phyloP scores from a whole-genome alignment of 2,113 vertebrate genomes.

The Baryphthengus martii region DNA sequence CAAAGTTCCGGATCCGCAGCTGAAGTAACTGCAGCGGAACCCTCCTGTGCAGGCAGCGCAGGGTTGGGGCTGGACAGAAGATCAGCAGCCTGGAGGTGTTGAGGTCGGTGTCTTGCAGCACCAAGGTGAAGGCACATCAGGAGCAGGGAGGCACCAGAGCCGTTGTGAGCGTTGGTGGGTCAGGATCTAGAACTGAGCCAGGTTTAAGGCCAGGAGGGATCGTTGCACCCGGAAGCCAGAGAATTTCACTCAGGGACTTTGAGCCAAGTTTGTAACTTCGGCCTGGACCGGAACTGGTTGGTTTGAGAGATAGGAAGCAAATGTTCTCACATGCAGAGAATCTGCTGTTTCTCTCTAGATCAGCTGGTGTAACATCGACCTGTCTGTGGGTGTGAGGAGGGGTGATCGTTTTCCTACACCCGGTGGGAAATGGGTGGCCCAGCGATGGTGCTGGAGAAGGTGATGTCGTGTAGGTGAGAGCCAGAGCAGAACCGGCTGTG shows the following conservation, averaged over 20 bases:
- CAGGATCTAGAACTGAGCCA: neutral
- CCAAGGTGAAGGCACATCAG: rapidly evolving
- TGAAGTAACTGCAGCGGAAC: neutral
- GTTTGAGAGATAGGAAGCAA: neutral
- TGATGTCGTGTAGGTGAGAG: neutral
- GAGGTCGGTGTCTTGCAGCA: neutral
- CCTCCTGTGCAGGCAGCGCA: neutral
- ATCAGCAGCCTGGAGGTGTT: neutral
- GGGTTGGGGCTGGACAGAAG: neutral
- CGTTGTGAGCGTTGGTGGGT: neutral
- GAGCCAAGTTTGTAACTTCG: neutral
- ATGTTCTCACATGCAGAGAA: neutral
- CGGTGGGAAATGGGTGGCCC: neutral
- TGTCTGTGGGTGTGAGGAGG: neutral
- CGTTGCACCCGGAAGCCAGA: neutral
- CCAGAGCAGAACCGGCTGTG: neutral
- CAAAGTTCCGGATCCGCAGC: neutral
- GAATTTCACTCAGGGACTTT: neutral
- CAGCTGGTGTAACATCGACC: neutral
- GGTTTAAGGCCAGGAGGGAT: neutral
- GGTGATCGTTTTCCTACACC: rapidly evolving
- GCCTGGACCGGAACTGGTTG: neutral
- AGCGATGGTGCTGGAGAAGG: neutral
- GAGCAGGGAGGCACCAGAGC: neutral
- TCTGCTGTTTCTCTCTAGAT: neutral